These are phyloP conservation scores for Toxotes chatareus DNA, from an alignment of 2,113 vertebrate species.

Conservation along the genomic window DNA sequence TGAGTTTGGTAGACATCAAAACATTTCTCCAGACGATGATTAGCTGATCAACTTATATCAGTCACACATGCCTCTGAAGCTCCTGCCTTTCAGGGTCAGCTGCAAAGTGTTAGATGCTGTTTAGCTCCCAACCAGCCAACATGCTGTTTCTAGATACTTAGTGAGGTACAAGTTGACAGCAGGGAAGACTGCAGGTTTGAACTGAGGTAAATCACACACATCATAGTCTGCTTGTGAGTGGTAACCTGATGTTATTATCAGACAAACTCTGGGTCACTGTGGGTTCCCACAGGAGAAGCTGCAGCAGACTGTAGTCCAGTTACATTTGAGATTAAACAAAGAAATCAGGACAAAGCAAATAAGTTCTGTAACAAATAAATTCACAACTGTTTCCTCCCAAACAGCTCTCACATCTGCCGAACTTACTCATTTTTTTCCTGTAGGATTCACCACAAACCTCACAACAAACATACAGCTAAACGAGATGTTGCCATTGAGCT, in stretches of 20 bases:
- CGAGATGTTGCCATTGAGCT: not conserved
- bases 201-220: conserved; percentile 1
- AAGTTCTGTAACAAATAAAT: not conserved
- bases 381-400: not conserved
- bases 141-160: conserved; percentile 2
- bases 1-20: not conserved
- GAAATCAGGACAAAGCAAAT: not conserved
- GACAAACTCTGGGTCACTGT: not conserved
- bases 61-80: conserved; percentile 5
- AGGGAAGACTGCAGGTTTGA: not conserved
- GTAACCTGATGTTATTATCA: not conserved
- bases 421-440: no score
- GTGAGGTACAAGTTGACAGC: not conserved
- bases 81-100: conserved; percentile 4
- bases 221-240: conserved; percentile 1
- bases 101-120: conserved; percentile 1
- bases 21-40: not conserved
- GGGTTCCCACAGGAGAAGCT: conserved; percentile 17
- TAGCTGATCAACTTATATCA: conserved; percentile 6
- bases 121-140: not conserved
- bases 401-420: no score
- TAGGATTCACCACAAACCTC: no score
- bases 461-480: not conserved
- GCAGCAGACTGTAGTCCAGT: not conserved
- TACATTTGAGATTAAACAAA: not conserved